phyloP scores from a whole-genome alignment of 2,113 vertebrate species.

The Varanus salvator region DNA sequence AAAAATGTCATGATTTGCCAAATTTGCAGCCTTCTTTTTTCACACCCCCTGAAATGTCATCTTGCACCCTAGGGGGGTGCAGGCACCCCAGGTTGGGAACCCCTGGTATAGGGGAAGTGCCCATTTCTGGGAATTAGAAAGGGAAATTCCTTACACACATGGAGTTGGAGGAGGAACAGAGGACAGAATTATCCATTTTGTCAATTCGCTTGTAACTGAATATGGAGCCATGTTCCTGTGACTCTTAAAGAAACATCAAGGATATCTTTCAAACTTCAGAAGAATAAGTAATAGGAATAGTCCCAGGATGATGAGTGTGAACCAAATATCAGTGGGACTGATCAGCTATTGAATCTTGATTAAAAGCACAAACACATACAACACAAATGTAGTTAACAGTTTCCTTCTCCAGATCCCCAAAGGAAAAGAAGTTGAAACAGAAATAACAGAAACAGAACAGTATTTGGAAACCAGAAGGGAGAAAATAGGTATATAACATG shows the following conservation, averaged over 20 bases:
- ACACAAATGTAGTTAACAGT: background rate
- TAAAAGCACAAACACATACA: background rate
- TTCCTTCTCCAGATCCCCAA: background rate
- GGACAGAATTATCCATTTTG: too few relatives aligned
- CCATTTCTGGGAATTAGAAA: background rate
- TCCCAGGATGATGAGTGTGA: background rate
- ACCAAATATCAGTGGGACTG: background rate
- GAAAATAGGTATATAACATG: background rate
- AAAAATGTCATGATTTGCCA: too few relatives aligned
- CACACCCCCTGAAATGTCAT: too few relatives aligned
- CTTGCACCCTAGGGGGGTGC: too few relatives aligned
- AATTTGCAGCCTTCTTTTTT: too few relatives aligned
- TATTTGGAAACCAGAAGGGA: background rate
- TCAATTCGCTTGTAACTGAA: background rate
- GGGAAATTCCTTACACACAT: background rate
- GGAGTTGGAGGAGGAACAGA: background rate
- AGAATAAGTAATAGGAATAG: background rate
- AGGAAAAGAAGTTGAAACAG: background rate
- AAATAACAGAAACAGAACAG: background rate
- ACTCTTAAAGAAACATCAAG: background rate
- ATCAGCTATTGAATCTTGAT: background rate
- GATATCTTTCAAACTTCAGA: background rate
- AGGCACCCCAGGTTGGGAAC: too few relatives aligned
- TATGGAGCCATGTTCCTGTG: background rate
- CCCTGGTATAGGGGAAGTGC: background rate